Percentiles rank a stretch among this genome's conserved stretches.
Conservation (phyloP, 2,888 invertebrate genomes). For the Anodontia alba region DNA sequence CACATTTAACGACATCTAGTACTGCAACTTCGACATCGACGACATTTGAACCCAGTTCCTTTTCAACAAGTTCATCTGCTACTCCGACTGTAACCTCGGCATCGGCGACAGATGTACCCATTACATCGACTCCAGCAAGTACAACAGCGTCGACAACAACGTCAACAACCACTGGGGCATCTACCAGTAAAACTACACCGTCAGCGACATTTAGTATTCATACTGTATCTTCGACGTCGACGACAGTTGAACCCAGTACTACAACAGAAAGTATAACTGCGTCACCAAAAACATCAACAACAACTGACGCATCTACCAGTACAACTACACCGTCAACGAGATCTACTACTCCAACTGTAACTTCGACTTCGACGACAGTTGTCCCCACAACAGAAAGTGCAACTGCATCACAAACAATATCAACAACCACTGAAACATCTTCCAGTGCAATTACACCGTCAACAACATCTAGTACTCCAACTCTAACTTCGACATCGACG, state of each 20-base stretch:
- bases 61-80: neutral
- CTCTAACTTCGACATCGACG: neutral
- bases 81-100: too few species aligned
- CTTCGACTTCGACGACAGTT: neutral
- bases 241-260: neutral
- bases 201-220: neutral
- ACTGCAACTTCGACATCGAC: neutral
- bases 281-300: neutral
- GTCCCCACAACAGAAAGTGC: neutral
- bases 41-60: neutral
- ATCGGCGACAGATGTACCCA: too few species aligned
- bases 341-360: neutral
- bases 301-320: neutral
- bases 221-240: neutral
- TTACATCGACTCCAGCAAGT: neutral
- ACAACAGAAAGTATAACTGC: neutral
- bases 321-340: neutral
- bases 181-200: neutral
- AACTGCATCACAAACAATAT: neutral
- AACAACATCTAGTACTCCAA: neutral
- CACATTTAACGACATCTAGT: neutral
- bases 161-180: neutral
- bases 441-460: neutral
- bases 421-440: constrained; percentile 6
- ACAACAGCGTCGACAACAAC: neutral